Percentiles rank a stretch among this genome's conserved stretches.
Conservation (phyloP, 64 coral and sea anemone genomes). For the Platygyra sinensis region DNA sequence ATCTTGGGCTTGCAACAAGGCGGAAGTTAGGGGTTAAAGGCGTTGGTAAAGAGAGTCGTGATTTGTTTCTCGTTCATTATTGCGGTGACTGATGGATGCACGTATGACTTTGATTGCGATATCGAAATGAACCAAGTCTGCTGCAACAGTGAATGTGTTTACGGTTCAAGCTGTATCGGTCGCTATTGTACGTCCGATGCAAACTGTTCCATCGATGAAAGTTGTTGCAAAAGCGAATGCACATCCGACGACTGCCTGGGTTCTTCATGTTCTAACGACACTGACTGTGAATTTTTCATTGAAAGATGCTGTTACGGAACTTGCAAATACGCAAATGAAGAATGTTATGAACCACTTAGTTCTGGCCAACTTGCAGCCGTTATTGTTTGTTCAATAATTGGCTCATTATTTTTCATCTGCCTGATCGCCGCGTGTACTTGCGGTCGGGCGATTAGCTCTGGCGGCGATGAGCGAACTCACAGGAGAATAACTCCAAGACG, state of each 20-base stretch:
- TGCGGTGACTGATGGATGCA: too few relatives aligned
- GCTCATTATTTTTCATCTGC: not conserved
- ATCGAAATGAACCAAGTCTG: not conserved
- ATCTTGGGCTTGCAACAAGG: too few relatives aligned
- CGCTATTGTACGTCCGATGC: too few relatives aligned
- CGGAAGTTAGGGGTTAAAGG: too few relatives aligned
- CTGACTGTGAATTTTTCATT: not conserved
- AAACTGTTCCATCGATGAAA: too few relatives aligned
- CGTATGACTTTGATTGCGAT: not conserved
- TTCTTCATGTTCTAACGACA: not conserved
- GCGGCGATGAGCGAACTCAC: not conserved
- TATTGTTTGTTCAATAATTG: not conserved
- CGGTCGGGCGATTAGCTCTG: too few relatives aligned
- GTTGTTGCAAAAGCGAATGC: not conserved
- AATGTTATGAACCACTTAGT: too few relatives aligned
- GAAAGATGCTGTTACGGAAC: too few relatives aligned
- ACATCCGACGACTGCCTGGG: not conserved
- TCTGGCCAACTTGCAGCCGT: not conserved
- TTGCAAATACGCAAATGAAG: too few relatives aligned
- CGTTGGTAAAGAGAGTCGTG: too few relatives aligned
- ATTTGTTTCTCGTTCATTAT: not conserved
- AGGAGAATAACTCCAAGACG: not conserved
- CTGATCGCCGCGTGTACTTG: not conserved
- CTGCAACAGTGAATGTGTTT: not conserved
- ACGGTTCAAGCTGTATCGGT: not conserved